Base-by-base conservation (phyloP, 1,140 invertebrate genomes). In the Diplogasteroides magnus region DNA sequence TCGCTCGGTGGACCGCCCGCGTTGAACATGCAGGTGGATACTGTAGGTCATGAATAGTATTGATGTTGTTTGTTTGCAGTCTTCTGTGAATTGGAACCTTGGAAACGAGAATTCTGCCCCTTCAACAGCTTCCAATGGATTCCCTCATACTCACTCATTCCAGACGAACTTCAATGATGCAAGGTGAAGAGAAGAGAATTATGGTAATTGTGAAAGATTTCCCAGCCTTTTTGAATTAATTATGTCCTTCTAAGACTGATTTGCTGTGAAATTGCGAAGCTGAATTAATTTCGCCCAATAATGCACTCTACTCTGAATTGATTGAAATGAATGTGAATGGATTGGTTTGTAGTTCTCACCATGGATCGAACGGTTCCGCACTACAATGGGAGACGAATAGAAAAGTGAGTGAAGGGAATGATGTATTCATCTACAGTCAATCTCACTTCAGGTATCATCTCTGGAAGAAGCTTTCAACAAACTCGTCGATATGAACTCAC, bases 381-480 rank as follows among this genome's bases (percentile, higher is more conserved):
- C 59, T 26, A 23, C 59, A 15, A n/a, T 64, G 31, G 29, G 14
- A 31, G 13, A 23, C 60, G 13, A 64, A 64, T 29, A 32, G 31
- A 19, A 37, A 64, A 3, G 11, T 37, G 14, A 3, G 15, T 11
- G 62, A 37, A 29, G 48, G 48, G 29, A 64, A 64, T 37, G 25
- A n/a, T n/a, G n/a, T n/a, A n/a, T n/a, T 28, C 64, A 66, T 56
- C 19, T 66, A 55, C 32, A 66, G 14, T 27, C 32, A 66, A 62
- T 55, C 64, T 19, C 64, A 11, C 37, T 29, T 25, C 62, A 70
- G 63, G 80, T 78, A 27, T 77, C 62, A 25, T 77, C 77, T 11
- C 64, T 81, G 63, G 80, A 81, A 59, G 81, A 81, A 27, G 79
- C 79, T 3, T 81, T 81, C 64, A 61, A 69, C 26, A 82, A 82